Evolutionary conservation across 2,888 invertebrate genomes (phyloP).

Genomic region (Anodontia alba): DNA sequence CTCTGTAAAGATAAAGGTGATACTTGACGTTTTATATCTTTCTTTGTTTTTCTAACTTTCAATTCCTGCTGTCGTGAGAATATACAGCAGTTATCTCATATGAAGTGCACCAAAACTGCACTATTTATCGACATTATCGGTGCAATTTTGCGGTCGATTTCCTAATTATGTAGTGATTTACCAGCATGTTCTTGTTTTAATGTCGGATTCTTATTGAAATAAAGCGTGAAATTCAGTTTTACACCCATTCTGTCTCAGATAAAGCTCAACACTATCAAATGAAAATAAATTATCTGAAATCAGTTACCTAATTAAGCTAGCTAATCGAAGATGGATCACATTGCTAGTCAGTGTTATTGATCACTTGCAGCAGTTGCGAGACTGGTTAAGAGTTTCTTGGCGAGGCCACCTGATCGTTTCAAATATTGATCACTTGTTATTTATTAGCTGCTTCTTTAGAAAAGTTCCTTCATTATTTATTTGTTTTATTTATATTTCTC

Average conservation of each 20-base stretch:
- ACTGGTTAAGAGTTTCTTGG: too few relatives aligned
- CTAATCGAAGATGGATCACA: slow-evolving; percentile 20
- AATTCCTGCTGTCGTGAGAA: too few relatives aligned
- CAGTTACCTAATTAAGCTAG: slow-evolving; percentile 18
- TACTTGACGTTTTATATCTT: too few relatives aligned
- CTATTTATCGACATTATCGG: background rate
- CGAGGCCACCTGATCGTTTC: too few relatives aligned
- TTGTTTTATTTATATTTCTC: background rate
- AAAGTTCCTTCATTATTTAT: background rate
- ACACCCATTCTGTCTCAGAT: background rate
- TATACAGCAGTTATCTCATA: background rate
- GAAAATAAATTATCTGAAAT: slow-evolving; percentile 20
- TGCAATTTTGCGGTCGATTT: slow-evolving; percentile 13
- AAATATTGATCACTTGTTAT: too few relatives aligned
- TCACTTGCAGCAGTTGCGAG: background rate
- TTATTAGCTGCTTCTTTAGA: too few relatives aligned
- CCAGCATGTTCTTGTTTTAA: background rate
- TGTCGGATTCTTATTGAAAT: slow-evolving; percentile 6
- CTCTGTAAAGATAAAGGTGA: too few relatives aligned
- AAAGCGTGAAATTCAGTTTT: slow-evolving; percentile 19
- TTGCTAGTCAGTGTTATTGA: slow-evolving; percentile 1
- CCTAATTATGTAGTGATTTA: slow-evolving; percentile 6
- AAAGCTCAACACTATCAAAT: slow-evolving; percentile 13
- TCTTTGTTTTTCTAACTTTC: too few relatives aligned
- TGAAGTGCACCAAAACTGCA: background rate